A percentile compares a stretch with the other conserved stretches of the same genome.
Evolutionary conservation across 2,113 vertebrate genomes (phyloP).

Genomic region (Cercocebus atys): DNA sequence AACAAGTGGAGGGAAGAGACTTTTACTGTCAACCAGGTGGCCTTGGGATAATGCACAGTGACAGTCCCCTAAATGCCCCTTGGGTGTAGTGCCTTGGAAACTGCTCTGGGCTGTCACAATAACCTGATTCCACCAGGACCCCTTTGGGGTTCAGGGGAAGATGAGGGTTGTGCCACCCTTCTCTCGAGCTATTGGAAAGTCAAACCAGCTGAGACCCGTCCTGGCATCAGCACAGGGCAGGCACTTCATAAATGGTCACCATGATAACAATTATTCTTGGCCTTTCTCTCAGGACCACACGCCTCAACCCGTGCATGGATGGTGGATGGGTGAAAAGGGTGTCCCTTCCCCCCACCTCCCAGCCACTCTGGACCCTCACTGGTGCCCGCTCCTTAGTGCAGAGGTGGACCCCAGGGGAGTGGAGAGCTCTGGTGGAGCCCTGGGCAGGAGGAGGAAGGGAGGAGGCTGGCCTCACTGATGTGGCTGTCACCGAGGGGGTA

Average conservation of each 20-base stretch:
- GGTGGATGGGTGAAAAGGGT: background rate
- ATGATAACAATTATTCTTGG: background rate
- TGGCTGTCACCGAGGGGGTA: slow-evolving; percentile 39
- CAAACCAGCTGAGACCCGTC: background rate
- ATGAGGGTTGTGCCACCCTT: accelerated
- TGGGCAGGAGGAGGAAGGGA: background rate
- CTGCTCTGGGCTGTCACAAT: background rate
- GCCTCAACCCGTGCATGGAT: background rate
- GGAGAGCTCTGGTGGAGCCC: background rate
- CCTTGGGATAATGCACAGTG: background rate
- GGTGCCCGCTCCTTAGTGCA: background rate
- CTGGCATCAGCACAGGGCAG: background rate
- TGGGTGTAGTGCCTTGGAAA: accelerated
- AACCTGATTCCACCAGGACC: no score
- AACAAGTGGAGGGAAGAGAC: background rate
- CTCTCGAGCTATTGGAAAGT: background rate
- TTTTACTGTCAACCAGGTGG: background rate
- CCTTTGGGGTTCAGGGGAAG: background rate
- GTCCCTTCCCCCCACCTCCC: background rate
- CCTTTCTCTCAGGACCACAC: background rate
- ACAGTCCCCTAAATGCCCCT: background rate
- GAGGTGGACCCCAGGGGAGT: background rate
- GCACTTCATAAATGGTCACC: background rate
- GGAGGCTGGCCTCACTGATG: background rate
- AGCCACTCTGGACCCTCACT: background rate